Base-by-base conservation (phyloP, 2,797 vertebrate genomes). In the Poeciliopsis infans region DNA sequence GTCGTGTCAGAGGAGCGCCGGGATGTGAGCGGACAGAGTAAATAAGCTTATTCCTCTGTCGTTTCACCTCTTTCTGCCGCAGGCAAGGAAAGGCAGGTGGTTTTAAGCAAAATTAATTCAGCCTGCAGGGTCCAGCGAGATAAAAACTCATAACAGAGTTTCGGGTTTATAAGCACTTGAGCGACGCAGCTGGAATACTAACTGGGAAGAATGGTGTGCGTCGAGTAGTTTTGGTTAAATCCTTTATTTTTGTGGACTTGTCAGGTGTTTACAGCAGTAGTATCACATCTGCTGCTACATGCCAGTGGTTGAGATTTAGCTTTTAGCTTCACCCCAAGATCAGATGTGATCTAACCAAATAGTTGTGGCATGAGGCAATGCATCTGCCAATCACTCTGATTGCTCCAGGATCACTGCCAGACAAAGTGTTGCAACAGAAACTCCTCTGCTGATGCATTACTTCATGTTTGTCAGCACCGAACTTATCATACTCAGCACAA, bases 331-430 rank as follows among this genome's bases (percentile, higher is more conserved):
- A 4, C 86, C 73, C 78, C 79, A 77, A 89, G 89, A 91, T 91
- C 85, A 81, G 83, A 86, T 73, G 79, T 41, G 78, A 78, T 88
- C 82, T 74, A 85, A 84, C 79, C 76, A 91, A 89, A 91, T 87
- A 81, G 85, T 86, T 91, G 90, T 91, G 90, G 88, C 87, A 90
- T 5, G 88, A 91, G 41, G 78, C 85, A 86, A 83, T 85, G 76
- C 85, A 88, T 82, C 85, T 79, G 89, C 91, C 91, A 87, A 79
- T 94, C 93, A 91, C 25, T 7, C 57, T 71, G 88, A 86, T 88
- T 87, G 80, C 55, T 90, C 72, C 76, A 86, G 84, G 83, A 86
- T 87, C 71, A 72, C 84, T 75, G 83, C 73, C 81, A 80, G 80
- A 84, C 49, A 76, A 86, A 84, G 72, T 59, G 80, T 51, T 69